Evolutionary conservation across 35 echinoderm and acorn worm genomes (phyloP), one percentile per base, ranked within the genome.

Genomic region (Amphiura filiformis): DNA sequence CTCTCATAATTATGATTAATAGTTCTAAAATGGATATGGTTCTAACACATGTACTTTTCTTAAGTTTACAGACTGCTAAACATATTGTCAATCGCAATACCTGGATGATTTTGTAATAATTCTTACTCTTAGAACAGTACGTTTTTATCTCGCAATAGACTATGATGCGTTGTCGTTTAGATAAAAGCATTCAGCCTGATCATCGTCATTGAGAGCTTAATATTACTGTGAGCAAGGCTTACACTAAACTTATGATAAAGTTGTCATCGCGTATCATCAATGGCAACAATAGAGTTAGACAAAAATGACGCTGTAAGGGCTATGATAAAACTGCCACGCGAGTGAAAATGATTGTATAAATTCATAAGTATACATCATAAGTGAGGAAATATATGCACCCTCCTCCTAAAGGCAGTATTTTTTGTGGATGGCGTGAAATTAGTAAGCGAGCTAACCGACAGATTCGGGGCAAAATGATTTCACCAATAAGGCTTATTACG

Each of bases 381-480:
- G 26, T 1, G 61, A 23, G 7, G 44, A 52, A 11, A 52, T 15
- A 70, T 70, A 70, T 30, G 61, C 61, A 70, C 61, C 15, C 1
- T 70, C 61, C 28, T 70, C 61, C 61, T 70, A 26, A 70, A 70
- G 61, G 61, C 61, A 30, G 7, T 7, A 11, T 52, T 52, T 7
- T 52, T 30, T 30, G 9, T 11, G 61, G 61, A 26, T 70, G 61
- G 61, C 61, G 61, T 70, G 28, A 70, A 70, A 70, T 70, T 70
- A 70, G 15, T n/a, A 70, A 1, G 17, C 28, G 4, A 70, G 28
- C 15, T 70, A 18, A 1, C 61, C 61, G 17, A 26, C 15, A 70
- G 61, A 70, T 70, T 70, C 61, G 17, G 61, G 17, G 61, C 61
- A 70, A 70, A 47, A 70, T 70, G 61, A 70, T 70, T 70, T n/a